Evolutionary conservation across 2,113 vertebrate species (phyloP), one percentile per base, ranked within the genome.

Genomic region (Atherinomorus stipes): DNA sequence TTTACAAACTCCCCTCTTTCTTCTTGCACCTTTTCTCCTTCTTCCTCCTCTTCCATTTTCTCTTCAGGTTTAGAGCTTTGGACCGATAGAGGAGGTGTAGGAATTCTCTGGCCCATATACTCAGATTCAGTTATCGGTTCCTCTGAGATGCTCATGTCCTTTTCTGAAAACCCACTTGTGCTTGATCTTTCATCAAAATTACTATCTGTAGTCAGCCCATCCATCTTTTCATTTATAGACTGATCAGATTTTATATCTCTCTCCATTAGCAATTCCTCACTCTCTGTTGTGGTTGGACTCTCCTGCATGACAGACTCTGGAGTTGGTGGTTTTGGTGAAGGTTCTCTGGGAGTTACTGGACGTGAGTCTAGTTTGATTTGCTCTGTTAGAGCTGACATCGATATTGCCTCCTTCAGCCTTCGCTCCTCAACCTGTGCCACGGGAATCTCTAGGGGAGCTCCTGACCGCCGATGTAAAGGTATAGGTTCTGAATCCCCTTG

Each of bases 371-470:
- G 54, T 31, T 89, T 93, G 42, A 56, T 73, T 80, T 88, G 94
- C 11, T 95, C 97, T 0, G 95, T 95, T 38, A 99, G 93, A 26
- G 95, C 88, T 0, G 97, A 99, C 92, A 99, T 95, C 0, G 98
- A 99, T 7, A 96, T 95, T 1, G 96, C 97, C 76, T 99, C 96
- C 65, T 97, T 96, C 1, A 99, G 91, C 28, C 85, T 84, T 52
- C 95, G 92, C 60, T 96, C 91, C 75, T 96, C 96, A 6, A 95
- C 62, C 15, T 92, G 92, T 22, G 95, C 95, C 76, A 98, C 34
- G 0, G 98, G 98, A 65, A 99, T 99, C 89, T 99, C 98, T 1
- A 99, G 79, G 3, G 98, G 98, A 0, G 96, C 97, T 0, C 98
- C 98, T 0, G 95, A 96, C 0, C 97, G 94, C 18, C 97, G 94